phyloP scores from a whole-genome alignment of 2,888 invertebrate genomes.

The Agonum fuliginosum region DNA sequence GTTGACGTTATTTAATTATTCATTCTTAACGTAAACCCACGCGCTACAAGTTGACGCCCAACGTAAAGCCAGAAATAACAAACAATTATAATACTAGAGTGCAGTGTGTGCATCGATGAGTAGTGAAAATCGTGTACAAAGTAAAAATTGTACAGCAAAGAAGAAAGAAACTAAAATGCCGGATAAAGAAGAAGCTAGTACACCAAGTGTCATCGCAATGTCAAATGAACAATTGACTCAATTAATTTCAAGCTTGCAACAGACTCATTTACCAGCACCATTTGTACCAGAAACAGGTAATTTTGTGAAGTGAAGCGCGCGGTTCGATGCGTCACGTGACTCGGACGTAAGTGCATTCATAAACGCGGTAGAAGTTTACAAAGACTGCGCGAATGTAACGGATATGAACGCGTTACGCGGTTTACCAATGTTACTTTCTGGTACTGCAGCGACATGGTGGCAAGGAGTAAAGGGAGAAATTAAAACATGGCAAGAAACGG shows the following conservation, averaged over 20 bases:
- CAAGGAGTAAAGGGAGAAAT: constrained; percentile 38
- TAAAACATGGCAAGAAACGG: neutral
- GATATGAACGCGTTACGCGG: constrained; percentile 46
- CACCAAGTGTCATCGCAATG: neutral
- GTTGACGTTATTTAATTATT: too few relatives aligned
- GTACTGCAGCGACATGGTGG: constrained; percentile 50
- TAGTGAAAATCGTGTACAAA: neutral
- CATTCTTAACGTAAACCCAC: too few relatives aligned
- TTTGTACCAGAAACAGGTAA: neutral
- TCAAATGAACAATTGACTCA: neutral
- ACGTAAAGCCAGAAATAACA: neutral
- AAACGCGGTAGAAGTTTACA: constrained; percentile 9
- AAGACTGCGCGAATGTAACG: constrained; percentile 51
- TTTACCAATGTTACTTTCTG: constrained; percentile 32
- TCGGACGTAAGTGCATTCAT: constrained; percentile 30
- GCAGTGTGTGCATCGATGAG: neutral
- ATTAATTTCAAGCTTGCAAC: neutral
- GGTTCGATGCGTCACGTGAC: too few relatives aligned
- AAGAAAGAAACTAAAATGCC: neutral
- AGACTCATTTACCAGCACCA: neutral
- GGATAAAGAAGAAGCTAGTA: neutral
- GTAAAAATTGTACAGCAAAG: neutral
- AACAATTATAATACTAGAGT: neutral
- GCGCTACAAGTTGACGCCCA: neutral
- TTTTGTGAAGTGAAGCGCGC: neutral